These are phyloP conservation scores for Chloroclysta siterata DNA, from an alignment of 2,888 invertebrate species.

Conservation along the genomic window DNA sequence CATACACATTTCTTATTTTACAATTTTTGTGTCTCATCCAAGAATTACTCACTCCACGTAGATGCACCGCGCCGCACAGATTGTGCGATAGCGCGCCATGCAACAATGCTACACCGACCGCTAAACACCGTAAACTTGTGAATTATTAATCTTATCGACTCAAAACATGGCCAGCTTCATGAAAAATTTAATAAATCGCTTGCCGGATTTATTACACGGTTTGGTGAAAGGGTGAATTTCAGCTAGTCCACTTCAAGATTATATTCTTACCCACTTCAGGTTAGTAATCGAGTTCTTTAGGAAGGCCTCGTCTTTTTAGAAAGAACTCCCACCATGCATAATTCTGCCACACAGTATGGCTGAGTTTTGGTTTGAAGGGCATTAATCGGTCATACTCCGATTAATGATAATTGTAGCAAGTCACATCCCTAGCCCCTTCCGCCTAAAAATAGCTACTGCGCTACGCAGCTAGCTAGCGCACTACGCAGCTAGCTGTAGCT, in stretches of 20 bases:
- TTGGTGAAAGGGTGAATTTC: background rate
- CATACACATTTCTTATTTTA: too few relatives aligned
- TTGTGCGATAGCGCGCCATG: slow-evolving; percentile 74
- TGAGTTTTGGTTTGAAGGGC: too few relatives aligned
- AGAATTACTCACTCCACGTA: slow-evolving; percentile 29
- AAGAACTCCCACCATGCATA: too few relatives aligned
- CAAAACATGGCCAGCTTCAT: slow-evolving; percentile 72
- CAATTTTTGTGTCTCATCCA: slow-evolving; percentile 33
- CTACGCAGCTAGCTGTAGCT: too few relatives aligned
- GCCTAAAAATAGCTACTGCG: too few relatives aligned
- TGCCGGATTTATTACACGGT: slow-evolving; percentile 62
- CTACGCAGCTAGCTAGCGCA: too few relatives aligned
- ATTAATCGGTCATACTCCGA: too few relatives aligned
- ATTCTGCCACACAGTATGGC: too few relatives aligned
- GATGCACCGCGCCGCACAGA: slow-evolving; percentile 73
- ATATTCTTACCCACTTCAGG: background rate
- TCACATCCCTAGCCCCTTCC: too few relatives aligned
- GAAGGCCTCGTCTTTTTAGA: too few relatives aligned
- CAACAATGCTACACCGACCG: slow-evolving; percentile 62
- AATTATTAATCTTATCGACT: slow-evolving; percentile 83
- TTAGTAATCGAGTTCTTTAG: too few relatives aligned
- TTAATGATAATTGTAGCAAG: too few relatives aligned
- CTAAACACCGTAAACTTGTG: slow-evolving; percentile 84
- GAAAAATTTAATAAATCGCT: slow-evolving; percentile 80
- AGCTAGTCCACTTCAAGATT: slow-evolving; percentile 21